These are phyloP conservation scores for Colletes collaris DNA, from an alignment of 2,888 invertebrate genomes.

Conservation along the genomic window DNA sequence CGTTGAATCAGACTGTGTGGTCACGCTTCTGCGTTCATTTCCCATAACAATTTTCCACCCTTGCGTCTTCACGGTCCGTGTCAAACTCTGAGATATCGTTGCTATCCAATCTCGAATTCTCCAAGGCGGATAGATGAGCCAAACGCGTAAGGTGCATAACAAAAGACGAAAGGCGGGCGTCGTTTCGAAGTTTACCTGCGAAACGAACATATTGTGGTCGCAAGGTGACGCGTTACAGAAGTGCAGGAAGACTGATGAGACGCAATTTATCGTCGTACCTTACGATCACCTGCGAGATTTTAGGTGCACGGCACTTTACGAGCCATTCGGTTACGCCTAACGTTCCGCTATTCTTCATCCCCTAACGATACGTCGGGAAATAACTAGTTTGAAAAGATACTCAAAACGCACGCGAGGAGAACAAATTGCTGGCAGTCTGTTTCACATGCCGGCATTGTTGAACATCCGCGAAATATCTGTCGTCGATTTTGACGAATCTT, in stretches of 20 bases:
- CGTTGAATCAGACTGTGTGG: no score
- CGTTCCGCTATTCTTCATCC: slow-evolving; percentile 64
- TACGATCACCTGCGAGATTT: slow-evolving; percentile 78
- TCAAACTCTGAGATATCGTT: not conserved
- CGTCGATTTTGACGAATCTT: no score
- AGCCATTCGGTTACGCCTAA: slow-evolving; percentile 64
- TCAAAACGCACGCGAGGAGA: slow-evolving; percentile 12
- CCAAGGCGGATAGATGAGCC: not conserved
- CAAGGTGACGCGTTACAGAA: slow-evolving; percentile 65
- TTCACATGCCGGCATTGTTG: not conserved
- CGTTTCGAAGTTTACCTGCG: slow-evolving; percentile 70
- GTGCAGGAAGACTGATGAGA: slow-evolving; percentile 78
- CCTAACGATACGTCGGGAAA: slow-evolving; percentile 15
- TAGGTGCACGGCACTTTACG: slow-evolving; percentile 57
- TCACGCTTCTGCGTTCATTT: no score
- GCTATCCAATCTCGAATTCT: not conserved
- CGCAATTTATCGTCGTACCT: slow-evolving; percentile 77
- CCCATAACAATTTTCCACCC: not conserved
- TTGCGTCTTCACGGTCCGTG: no score
- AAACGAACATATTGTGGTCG: slow-evolving; percentile 69
- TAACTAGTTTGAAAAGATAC: not conserved
- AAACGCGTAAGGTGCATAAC: slow-evolving; percentile 15
- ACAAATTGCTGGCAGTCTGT: slow-evolving; percentile 24
- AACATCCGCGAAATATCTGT: no score
- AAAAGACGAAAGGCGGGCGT: slow-evolving; percentile 37